Base-by-base conservation (phyloP, 2,797 vertebrate species). In the Geotrypetes seraphini region DNA sequence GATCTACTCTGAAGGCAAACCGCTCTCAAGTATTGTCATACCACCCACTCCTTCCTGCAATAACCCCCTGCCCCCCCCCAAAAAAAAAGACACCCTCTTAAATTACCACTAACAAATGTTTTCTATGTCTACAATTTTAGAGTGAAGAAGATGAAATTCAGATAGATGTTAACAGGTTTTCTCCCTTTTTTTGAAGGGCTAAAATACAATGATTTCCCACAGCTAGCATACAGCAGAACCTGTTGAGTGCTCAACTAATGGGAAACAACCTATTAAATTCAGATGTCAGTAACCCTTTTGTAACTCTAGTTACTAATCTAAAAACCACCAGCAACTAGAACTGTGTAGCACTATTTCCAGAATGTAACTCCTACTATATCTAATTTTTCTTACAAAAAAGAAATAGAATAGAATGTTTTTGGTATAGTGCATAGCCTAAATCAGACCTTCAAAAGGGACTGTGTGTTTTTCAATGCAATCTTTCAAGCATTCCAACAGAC, bases 21-120 rank as follows among this genome's bases (percentile, higher is more conserved):
- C n/a, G n/a, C n/a, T n/a, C n/a, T n/a, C n/a, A n/a, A n/a, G n/a
- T n/a, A n/a, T n/a, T n/a, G n/a, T n/a, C n/a, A n/a, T n/a, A n/a
- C n/a, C n/a, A n/a, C n/a, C n/a, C n/a, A n/a, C n/a, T n/a, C n/a
- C n/a, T n/a, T n/a, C n/a, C n/a, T n/a, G n/a, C n/a, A n/a, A n/a
- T n/a, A n/a, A n/a, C n/a, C n/a, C n/a, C n/a, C n/a, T n/a, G n/a
- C n/a, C n/a, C n/a, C n/a, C n/a, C n/a, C n/a, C n/a, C n/a, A n/a
- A n/a, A n/a, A n/a, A n/a, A n/a, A n/a, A n/a, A n/a, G n/a, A n/a
- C n/a, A n/a, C n/a, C n/a, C n/a, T n/a, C 31, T 57, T 62, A 70
- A 67, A 53, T 69, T 55, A 72, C 57, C 65, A 58, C 71, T 69
- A 75, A 75, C 78, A 78, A 66, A 64, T 73, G 59, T 66, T 60